These are phyloP conservation scores for Festucalex cinctus DNA, from an alignment of 2,113 vertebrate genomes.

Conservation along the genomic window DNA sequence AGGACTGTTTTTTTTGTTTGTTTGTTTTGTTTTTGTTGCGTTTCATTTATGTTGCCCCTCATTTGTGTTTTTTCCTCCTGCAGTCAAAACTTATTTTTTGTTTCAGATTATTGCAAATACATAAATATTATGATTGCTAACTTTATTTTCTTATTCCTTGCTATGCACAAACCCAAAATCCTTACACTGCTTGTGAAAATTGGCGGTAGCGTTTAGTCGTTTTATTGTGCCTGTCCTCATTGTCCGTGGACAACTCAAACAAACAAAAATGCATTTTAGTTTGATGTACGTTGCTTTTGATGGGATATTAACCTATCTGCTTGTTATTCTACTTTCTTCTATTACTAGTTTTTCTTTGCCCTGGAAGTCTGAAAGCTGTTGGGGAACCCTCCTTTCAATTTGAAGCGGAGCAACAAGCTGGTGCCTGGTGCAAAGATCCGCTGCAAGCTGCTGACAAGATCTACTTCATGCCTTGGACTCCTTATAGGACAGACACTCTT, in stretches of 20 bases:
- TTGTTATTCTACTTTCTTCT: conserved; percentile 84
- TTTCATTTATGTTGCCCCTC: conserved; percentile 62
- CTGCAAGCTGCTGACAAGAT: conserved; percentile 98
- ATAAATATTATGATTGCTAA: conserved; percentile 62
- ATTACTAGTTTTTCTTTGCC: conserved; percentile 99
- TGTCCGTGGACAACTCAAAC: conserved; percentile 65
- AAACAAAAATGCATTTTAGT: conserved; percentile 44
- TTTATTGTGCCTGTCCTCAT: conserved; percentile 62
- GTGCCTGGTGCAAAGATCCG: conserved; percentile 98
- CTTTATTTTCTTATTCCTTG: conserved; percentile 65
- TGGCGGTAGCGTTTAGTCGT: conserved; percentile 65
- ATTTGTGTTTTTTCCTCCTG: conserved; percentile 67
- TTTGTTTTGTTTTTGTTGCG: conserved; percentile 61
- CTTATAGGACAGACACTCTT: conserved; percentile 95
- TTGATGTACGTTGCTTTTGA: conserved; percentile 20
- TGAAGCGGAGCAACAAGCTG: conserved; percentile 98
- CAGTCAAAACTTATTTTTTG: conserved; percentile 66
- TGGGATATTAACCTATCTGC: conserved; percentile 54
- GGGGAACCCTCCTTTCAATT: conserved; percentile 95
- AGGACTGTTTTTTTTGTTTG: conserved; percentile 67
- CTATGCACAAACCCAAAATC: conserved; percentile 66
- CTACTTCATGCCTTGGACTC: conserved; percentile 99
- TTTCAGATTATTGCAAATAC: conserved; percentile 59
- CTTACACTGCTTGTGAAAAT: conserved; percentile 63
- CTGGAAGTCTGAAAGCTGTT: conserved; percentile 97